Evolutionary conservation across 2,113 vertebrate species (phyloP), one percentile per base, ranked within the genome.

Genomic region (Nerophis lumbriciformis): DNA sequence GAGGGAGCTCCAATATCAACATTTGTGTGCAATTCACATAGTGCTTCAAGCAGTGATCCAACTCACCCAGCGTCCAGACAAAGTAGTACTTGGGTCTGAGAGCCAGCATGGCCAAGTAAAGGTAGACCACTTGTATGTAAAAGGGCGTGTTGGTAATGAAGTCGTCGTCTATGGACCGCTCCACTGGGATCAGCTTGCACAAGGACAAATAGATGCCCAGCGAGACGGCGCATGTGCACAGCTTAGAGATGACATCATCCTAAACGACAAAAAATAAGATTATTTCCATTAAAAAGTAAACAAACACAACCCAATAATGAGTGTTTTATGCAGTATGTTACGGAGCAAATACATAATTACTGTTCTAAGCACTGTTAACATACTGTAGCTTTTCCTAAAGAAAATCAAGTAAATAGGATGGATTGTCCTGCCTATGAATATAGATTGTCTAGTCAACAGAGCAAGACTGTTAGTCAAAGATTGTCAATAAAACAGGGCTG

Each of bases 21-120:
- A 36, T 44, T 57, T 42, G 15, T 14, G 4, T 49, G 15, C 15
- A 48, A 8, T 65, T 10, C 39, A 16, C 36, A 2, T 6, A 45
- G 8, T 57, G 39, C 28, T 28, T 47, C 16, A 14, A 48, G 39
- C 35, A 36, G 6, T 21, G 19, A 12, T 14, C 5, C n/a, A 14
- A 90, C 94, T 93, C 83, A 99, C 97, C 95, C 39, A 99, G 90
- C 9, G 95, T 98, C 96, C 97, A 99, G 4, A 96, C 93, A 78
- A 99, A 99, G 79, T 97, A 99, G 88, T 99, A 99, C 59, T 99
- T 99, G 63, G 97, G 96, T 82, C 97, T 91, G 73, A 95, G 92
- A 35, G 94, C 92, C 89, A 98, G 84, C 68, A 99, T 93, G 62
- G 97, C 94, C 62, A 96, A 8, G 1, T 98, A 98, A 0, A 99